phyloP scores from a whole-genome alignment of 2,113 vertebrate species.

The Cardinalis cardinalis region DNA sequence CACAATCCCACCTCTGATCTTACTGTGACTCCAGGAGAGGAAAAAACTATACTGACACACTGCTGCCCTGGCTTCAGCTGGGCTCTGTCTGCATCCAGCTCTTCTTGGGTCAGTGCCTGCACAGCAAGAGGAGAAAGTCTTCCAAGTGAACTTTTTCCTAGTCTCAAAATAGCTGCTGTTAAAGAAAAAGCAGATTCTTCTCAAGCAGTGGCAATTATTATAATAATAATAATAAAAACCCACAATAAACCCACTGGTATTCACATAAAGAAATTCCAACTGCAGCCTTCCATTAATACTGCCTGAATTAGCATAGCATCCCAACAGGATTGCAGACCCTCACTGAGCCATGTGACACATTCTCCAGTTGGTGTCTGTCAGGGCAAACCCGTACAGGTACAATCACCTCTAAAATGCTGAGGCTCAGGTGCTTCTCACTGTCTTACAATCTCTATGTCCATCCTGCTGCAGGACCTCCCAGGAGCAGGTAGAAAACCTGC shows the following conservation, averaged over 20 bases:
- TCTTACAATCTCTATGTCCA: fast-evolving
- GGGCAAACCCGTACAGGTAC: neutral
- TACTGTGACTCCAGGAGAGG: neutral
- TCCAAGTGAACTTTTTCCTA: neutral
- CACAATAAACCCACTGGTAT: neutral
- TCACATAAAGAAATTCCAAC: neutral
- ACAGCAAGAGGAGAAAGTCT: neutral
- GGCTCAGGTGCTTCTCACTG: neutral
- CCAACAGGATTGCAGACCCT: neutral
- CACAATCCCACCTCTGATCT: neutral
- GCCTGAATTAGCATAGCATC: neutral
- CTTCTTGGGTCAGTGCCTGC: neutral
- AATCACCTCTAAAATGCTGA: neutral
- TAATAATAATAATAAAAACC: neutral
- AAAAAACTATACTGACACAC: neutral
- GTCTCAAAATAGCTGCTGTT: neutral
- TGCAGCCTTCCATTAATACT: neutral
- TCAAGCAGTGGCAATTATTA: neutral
- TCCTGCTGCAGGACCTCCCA: neutral
- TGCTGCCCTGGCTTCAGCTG: neutral
- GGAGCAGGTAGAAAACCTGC: neutral
- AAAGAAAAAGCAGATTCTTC: neutral
- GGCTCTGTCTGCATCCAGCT: neutral
- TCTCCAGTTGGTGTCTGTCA: neutral
- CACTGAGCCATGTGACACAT: fast-evolving